Percentiles rank a stretch among this genome's conserved stretches.
Evolutionary conservation across 1,140 invertebrate genomes (phyloP).

Genomic region (Aphaenogaster ashmeadi): DNA sequence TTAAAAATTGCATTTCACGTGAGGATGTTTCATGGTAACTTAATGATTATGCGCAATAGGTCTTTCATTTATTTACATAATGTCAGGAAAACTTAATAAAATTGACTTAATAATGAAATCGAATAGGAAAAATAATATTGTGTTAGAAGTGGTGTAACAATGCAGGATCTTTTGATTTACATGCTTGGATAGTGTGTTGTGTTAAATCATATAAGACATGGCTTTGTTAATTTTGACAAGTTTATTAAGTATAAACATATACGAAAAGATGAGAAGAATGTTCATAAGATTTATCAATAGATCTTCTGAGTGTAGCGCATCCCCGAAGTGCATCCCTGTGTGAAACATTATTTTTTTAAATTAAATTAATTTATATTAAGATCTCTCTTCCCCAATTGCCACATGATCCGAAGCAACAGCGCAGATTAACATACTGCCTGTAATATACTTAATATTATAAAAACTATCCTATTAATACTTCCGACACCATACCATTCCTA

Average conservation of each 20-base stretch:
- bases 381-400: not conserved
- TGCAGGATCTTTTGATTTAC: slow-evolving; percentile 9
- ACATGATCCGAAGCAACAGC: not conserved
- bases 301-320: not conserved
- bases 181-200: slow-evolving; percentile 42
- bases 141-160: not conserved
- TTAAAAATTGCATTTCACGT: not conserved
- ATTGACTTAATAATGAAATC: slow-evolving; percentile 3
- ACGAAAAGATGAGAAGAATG: slow-evolving; percentile 19
- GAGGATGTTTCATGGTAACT: not conserved
- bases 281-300: slow-evolving; percentile 20
- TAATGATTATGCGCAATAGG: not conserved
- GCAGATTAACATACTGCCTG: slow-evolving; percentile 6
- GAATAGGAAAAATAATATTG: not conserved
- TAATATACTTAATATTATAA: slow-evolving; percentile 34
- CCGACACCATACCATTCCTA: not conserved
- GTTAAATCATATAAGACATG: slow-evolving; percentile 40
- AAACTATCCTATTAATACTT: slow-evolving; percentile 51
- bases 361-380: slow-evolving; percentile 3
- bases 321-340: not conserved
- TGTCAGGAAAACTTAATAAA: not conserved
- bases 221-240: slow-evolving; percentile 40
- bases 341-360: not conserved
- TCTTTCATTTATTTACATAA: not conserved
- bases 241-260: slow-evolving; percentile 56